Conservation (phyloP, 2,888 invertebrate genomes). For the Onchidella celtica region DNA sequence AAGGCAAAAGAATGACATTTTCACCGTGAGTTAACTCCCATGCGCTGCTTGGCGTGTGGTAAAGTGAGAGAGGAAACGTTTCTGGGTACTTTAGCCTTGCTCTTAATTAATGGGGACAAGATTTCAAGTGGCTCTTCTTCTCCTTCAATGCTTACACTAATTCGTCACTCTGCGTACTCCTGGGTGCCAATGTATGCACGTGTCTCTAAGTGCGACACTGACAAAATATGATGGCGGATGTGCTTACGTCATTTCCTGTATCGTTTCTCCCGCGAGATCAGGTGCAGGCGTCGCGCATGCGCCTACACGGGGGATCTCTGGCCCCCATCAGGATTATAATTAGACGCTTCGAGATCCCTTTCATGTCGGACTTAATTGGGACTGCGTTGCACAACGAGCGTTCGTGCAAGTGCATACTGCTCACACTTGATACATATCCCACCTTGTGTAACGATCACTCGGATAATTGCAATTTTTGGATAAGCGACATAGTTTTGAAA, state of each 20-base stretch:
- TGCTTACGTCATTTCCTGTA: conserved; percentile 36
- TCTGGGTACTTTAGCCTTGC: too few species aligned
- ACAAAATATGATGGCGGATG: conserved; percentile 17
- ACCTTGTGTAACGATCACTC: too few species aligned
- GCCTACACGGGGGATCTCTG: neutral
- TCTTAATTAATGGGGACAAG: too few species aligned
- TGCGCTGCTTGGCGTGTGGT: too few species aligned
- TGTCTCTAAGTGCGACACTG: neutral
- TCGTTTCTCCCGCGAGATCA: conserved; percentile 6
- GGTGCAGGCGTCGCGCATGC: conserved; percentile 27
- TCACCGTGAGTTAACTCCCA: too few species aligned
- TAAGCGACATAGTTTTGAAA: too few species aligned
- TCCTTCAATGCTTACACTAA: too few species aligned
- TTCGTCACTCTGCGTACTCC: too few species aligned
- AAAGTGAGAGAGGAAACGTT: too few species aligned
- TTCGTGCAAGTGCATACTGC: neutral
- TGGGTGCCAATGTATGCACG: conserved; percentile 3
- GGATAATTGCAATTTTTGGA: too few species aligned
- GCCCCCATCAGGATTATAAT: conserved; percentile 11
- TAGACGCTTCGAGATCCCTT: conserved; percentile 29
- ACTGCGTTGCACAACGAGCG: conserved; percentile 1
- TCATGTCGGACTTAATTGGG: conserved; percentile 43
- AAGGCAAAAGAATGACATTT: too few species aligned
- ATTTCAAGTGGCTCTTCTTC: too few species aligned
- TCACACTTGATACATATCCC: neutral